A percentile compares a stretch with the other conserved stretches of the same genome.
Evolutionary conservation across 30 jellyfish, hydroid and myxozoan genomes (phyloP).

Genomic region (Hydractinia symbiolongicarpus): DNA sequence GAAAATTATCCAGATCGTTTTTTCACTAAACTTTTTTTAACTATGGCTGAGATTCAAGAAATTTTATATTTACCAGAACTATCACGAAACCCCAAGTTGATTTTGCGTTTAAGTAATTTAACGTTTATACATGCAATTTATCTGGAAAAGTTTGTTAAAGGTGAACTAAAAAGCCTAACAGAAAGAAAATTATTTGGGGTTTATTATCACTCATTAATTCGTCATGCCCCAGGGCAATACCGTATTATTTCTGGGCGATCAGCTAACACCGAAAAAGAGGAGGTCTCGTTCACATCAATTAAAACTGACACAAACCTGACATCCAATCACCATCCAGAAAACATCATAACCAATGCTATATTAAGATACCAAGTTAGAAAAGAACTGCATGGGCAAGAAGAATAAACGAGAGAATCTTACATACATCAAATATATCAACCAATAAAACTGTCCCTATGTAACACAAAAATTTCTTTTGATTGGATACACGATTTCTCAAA

Average conservation of each 20-base stretch:
- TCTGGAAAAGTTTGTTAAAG: background rate
- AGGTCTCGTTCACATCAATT: background rate
- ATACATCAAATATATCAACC: background rate
- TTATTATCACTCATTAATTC: background rate
- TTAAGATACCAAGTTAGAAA: background rate
- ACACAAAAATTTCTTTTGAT: background rate
- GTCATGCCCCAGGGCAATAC: conserved; percentile 17
- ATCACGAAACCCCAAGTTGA: background rate
- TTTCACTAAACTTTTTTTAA: background rate
- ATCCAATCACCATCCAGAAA: conserved; percentile 7
- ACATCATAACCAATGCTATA: background rate
- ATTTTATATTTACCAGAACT: conserved; percentile 4
- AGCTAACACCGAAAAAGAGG: conserved; percentile 19
- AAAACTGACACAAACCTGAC: conserved; percentile 11
- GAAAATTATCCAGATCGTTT: conserved; percentile 7
- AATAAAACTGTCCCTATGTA: background rate
- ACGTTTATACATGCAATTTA: conserved; percentile 15
- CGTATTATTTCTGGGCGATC: conserved; percentile 20
- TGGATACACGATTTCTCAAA: conserved; percentile 1
- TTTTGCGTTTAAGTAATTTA: background rate
- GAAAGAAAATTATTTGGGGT: conserved; percentile 14
- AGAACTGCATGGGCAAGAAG: background rate
- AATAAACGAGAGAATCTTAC: background rate
- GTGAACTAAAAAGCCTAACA: background rate
- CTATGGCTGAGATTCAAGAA: conserved; percentile 8